A percentile compares a stretch with the other conserved stretches of the same genome.
Conservation (phyloP, 2,888 invertebrate genomes). For the Sphaeridia pumilis region DNA sequence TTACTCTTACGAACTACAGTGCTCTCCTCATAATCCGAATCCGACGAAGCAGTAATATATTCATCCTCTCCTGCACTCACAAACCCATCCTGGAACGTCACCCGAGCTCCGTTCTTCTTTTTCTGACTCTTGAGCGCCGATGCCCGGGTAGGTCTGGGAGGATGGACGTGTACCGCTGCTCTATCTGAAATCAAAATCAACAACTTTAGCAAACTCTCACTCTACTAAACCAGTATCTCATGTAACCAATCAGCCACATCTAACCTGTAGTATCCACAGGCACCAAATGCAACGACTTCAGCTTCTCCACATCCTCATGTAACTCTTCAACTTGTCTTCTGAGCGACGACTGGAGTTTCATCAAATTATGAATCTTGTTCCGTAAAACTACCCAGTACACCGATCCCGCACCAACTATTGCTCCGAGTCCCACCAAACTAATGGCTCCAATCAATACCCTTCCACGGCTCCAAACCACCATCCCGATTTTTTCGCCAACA, state of each 20-base stretch:
- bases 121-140: slow-evolving; percentile 3
- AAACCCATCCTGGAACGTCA: slow-evolving; percentile 39
- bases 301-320: slow-evolving; percentile 21
- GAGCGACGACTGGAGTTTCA: slow-evolving; percentile 22
- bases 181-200: no score
- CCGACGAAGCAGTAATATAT: slow-evolving; percentile 28
- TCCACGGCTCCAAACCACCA: slow-evolving; percentile 16
- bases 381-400: slow-evolving; percentile 25
- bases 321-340: slow-evolving; percentile 21
- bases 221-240: no score
- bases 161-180: no score
- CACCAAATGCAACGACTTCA: no score
- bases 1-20: neutral
- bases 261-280: no score
- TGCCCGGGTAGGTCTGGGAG: neutral
- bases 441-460: slow-evolving; percentile 20
- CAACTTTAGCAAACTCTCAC: no score
- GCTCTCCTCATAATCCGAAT: slow-evolving; percentile 14
- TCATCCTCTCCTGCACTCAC: slow-evolving; percentile 30
- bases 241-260: no score
- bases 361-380: slow-evolving; percentile 22
- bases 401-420: slow-evolving; percentile 26
- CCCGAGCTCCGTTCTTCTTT: slow-evolving; percentile 26
- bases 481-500: slow-evolving; percentile 5
- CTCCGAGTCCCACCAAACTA: slow-evolving; percentile 30